These are phyloP conservation scores for Eupsilia transversa DNA, from an alignment of 2,888 invertebrate genomes.

Conservation along the genomic window DNA sequence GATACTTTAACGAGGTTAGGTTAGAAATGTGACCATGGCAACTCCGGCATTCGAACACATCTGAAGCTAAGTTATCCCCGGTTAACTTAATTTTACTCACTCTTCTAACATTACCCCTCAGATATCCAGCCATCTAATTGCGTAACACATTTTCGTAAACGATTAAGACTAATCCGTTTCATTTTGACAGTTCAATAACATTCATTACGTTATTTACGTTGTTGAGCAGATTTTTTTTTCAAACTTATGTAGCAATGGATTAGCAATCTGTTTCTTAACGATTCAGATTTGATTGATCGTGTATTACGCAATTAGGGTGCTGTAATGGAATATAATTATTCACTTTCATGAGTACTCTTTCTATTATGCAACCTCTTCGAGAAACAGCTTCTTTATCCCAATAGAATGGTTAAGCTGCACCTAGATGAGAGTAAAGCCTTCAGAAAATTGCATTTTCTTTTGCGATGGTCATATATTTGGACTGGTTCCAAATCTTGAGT, in stretches of 20 bases:
- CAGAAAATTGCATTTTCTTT: conserved; percentile 53
- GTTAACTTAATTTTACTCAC: conserved; percentile 3
- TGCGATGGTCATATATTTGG: conserved; percentile 54
- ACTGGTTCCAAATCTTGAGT: conserved; percentile 53
- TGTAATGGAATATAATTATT: conserved; percentile 26
- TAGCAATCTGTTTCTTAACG: no score
- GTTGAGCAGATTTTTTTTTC: no score
- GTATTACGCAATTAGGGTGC: no score
- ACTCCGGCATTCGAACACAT: not conserved
- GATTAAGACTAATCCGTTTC: no score
- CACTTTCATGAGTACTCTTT: conserved; percentile 7
- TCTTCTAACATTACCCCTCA: conserved; percentile 8
- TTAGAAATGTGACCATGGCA: conserved; percentile 7
- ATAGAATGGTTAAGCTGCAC: conserved; percentile 21
- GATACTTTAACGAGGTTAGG: not conserved
- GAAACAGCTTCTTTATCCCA: conserved; percentile 21
- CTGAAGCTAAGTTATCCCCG: not conserved
- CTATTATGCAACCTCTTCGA: conserved; percentile 16
- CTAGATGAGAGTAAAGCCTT: conserved; percentile 32
- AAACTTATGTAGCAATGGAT: no score
- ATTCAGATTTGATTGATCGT: no score
- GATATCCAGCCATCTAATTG: no score
- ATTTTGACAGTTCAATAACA: no score
- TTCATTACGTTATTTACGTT: no score
- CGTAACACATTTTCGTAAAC: no score